phyloP scores from a whole-genome alignment of 2,888 invertebrate genomes.

The Branchellion lobata region DNA sequence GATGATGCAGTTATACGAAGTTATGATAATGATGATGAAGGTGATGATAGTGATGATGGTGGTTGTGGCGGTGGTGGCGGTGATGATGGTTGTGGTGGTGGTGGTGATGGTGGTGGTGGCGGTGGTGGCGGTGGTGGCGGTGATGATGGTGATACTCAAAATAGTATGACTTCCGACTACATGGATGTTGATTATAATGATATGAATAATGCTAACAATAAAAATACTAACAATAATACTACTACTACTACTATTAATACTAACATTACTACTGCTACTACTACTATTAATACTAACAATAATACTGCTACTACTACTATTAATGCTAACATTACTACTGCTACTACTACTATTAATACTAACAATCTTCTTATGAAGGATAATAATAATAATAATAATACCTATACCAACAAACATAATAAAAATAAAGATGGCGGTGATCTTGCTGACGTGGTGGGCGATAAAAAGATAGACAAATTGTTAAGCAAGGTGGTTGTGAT shows the following conservation, averaged over 20 bases:
- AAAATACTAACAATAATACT: not conserved
- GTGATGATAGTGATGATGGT: too few species aligned
- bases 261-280: constrained; percentile 1
- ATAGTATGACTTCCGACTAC: not conserved
- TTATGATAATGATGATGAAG: not conserved
- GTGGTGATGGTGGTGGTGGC: not conserved
- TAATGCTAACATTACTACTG: not conserved
- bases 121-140: too few species aligned
- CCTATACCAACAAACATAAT: too few species aligned
- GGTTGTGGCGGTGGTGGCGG: too few species aligned
- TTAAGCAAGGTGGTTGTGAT: not conserved
- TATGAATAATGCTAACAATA: not conserved
- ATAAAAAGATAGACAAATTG: constrained; percentile 10
- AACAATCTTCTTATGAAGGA: not conserved
- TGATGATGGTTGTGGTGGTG: not conserved
- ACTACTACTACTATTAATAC: constrained; percentile 6
- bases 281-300: not conserved
- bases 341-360: constrained; percentile 10
- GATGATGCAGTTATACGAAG: too few species aligned
- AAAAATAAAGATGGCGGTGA: not conserved
- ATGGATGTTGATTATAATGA: not conserved
- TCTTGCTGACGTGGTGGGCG: not conserved
- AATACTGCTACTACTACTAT: constrained; percentile 9
- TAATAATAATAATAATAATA: too few species aligned
- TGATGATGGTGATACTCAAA: constrained; percentile 20